Evolutionary conservation across 2,797 vertebrate species (phyloP).

Genomic region (Cyclura pinguis): DNA sequence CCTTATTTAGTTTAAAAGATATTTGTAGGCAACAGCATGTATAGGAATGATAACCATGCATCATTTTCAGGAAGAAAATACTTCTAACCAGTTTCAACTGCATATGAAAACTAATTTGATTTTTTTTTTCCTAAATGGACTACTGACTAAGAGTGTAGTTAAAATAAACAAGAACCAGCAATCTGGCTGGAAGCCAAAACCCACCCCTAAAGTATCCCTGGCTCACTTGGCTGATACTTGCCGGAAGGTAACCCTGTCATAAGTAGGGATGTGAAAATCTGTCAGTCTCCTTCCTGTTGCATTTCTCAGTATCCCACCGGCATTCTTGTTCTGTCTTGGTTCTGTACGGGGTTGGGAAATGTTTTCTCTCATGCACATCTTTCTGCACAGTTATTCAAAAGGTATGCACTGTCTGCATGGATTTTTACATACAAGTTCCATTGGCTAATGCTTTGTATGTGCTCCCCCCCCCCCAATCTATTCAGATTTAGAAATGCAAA

Average conservation of each 20-base stretch:
- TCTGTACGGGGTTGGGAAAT: neutral
- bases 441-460: neutral
- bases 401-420: too few relatives aligned
- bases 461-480: neutral
- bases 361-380: neutral
- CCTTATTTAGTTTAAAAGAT: too few relatives aligned
- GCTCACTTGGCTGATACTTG: neutral
- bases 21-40: too few relatives aligned
- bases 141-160: neutral
- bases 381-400: too few relatives aligned
- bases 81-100: neutral
- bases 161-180: neutral
- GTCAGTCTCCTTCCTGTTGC: neutral
- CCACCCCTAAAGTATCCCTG: neutral
- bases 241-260: conserved; percentile 19
- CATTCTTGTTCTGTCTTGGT: neutral
- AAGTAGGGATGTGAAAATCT: neutral
- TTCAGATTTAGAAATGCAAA: neutral
- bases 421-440: neutral
- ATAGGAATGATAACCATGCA: neutral
- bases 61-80: neutral
- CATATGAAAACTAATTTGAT: neutral
- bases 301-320: neutral
- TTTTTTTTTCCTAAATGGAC: neutral
- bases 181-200: neutral